Base-by-base conservation (phyloP, 2,113 vertebrate genomes). In the Scatophagus argus region DNA sequence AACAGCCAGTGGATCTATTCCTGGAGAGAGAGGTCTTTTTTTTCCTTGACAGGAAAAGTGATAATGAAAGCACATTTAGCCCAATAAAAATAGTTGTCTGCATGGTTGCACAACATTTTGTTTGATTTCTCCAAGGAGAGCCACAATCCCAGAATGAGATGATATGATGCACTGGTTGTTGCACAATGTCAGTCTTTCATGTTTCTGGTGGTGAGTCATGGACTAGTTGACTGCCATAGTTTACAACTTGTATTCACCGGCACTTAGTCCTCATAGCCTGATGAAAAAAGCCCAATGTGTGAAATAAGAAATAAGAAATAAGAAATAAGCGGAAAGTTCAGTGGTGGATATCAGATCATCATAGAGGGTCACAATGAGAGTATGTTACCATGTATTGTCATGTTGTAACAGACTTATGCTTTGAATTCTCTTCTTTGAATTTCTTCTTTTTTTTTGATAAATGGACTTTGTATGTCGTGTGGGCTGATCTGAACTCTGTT, bases 141-240 rank as follows among this genome's bases (percentile, higher is more conserved):
- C 39, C 56, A 49, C 51, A 21, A 67, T 85, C 63, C 79, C 68
- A 46, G 29, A 23, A 61, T 44, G 75, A 55, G 79, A 74, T 71
- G 64, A 51, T 41, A 75, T 81, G 87, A 68, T 74, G 67, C 67
- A 63, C 36, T 69, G 64, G 49, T 79, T 67, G 79, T 89, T 90
- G 81, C n/a, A 16, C 68, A 86, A 79, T 54, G n/a, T n/a, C n/a
- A 38, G 74, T 46, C 36, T 54, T 73, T 82, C 62, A 56, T 68
- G 56, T 76, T 87, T 38, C 39, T 38, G 11, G 60, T 38, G 55
- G 62, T 86, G 82, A 89, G 52, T 82, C 84, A 86, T 27, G 1
- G 21, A 56, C 59, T 49, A 72, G 71, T 70, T 49, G 54, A 54
- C 69, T 27, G n/a, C 52, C 31, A 8, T 21, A 54, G 64, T 78